Percentiles rank a stretch among this genome's conserved stretches.
phyloP scores from a whole-genome alignment of 2,797 vertebrate genomes.

The Coccyzus lansbergi region DNA sequence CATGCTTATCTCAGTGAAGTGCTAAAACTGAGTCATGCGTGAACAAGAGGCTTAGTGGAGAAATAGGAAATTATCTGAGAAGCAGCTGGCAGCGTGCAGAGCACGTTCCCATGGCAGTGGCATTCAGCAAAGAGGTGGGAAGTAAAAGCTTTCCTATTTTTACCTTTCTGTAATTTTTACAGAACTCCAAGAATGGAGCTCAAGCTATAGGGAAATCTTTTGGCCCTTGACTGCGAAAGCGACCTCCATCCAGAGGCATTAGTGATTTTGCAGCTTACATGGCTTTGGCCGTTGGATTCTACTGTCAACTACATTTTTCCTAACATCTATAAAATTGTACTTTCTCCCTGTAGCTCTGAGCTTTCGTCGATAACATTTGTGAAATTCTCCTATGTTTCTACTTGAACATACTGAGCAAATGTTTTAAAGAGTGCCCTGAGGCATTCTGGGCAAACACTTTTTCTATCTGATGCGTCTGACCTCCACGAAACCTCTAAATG shows the following conservation, averaged over 20 bases:
- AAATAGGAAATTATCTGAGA: conserved; percentile 56
- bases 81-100: conserved; percentile 38
- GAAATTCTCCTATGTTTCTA: conserved; percentile 16
- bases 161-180: conserved; percentile 37
- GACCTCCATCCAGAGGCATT: conserved; percentile 7
- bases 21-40: conserved; percentile 65
- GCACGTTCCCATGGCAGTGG: conserved; percentile 64
- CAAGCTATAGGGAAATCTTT: background rate
- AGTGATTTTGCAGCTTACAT: background rate
- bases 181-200: conserved; percentile 6
- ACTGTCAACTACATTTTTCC: background rate
- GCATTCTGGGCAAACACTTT: background rate
- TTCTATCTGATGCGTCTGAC: conserved; percentile 21
- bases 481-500: background rate
- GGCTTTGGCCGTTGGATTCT: background rate
- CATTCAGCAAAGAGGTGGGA: conserved; percentile 58
- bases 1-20: conserved; percentile 46
- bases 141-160: conserved; percentile 59
- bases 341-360: background rate
- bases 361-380: background rate
- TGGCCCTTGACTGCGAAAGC: background rate
- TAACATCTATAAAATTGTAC: background rate
- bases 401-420: background rate
- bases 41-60: conserved; percentile 57
- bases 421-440: background rate